A percentile compares a stretch with the other conserved stretches of the same genome.
Evolutionary conservation across 2,113 vertebrate species (phyloP).

Genomic region (Anhinga rufa): DNA sequence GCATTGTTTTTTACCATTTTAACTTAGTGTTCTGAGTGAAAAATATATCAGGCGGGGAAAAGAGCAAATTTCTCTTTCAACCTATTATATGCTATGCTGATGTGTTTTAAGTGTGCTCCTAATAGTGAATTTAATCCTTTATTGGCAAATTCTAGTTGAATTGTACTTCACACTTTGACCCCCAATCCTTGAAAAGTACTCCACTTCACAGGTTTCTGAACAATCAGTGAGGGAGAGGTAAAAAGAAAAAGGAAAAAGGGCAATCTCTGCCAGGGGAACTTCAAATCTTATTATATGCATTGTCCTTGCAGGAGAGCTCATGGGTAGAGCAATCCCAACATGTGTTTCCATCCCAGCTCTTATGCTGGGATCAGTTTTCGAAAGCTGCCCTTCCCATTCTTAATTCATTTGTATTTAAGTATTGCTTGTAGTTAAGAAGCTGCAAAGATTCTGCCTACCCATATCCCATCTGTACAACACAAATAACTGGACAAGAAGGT

Average conservation of each 20-base stretch:
- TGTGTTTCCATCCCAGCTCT: background rate
- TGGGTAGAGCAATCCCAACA: background rate
- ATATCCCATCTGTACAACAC: background rate
- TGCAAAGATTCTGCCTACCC: background rate
- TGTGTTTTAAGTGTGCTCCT: background rate
- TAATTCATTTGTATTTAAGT: background rate
- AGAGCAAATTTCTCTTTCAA: background rate
- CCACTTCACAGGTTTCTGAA: background rate
- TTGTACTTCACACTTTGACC: background rate
- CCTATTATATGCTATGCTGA: background rate
- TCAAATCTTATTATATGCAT: background rate
- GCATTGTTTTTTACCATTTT: background rate
- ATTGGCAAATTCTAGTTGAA: background rate
- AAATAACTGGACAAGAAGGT: background rate
- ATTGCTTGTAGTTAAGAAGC: background rate
- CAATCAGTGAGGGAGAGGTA: background rate
- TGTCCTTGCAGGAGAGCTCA: background rate
- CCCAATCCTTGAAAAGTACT: background rate
- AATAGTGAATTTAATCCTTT: background rate
- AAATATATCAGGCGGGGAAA: background rate
- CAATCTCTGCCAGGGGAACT: background rate
- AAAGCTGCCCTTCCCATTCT: background rate
- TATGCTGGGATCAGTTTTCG: background rate
- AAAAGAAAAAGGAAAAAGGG: background rate
- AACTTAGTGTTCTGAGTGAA: background rate